A percentile compares a stretch with the other conserved stretches of the same genome.
phyloP scores from a whole-genome alignment of 2,888 invertebrate genomes.

The Drosophila neotestacea region DNA sequence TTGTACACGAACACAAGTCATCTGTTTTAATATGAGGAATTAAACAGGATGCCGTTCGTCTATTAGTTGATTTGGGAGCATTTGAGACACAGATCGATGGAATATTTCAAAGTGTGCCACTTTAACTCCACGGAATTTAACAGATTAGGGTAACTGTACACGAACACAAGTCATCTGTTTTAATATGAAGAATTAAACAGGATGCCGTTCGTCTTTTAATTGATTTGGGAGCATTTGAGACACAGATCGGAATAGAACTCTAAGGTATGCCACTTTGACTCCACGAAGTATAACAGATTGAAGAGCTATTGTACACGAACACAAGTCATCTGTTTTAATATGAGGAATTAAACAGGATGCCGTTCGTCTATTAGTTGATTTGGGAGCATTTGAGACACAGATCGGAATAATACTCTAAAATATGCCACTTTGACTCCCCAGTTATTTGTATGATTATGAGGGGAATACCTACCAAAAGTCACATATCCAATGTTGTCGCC shows the following conservation, averaged over 20 bases:
- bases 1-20: conserved; percentile 32
- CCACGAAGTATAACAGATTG: conserved; percentile 29
- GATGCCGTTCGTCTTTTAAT: conserved; percentile 50
- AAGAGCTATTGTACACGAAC: conserved; percentile 35
- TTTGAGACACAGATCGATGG: conserved; percentile 60
- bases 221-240: conserved; percentile 66
- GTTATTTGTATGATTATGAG: not conserved
- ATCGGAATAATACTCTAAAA: conserved; percentile 6
- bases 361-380: conserved; percentile 38
- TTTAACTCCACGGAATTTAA: conserved; percentile 55
- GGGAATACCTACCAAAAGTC: conserved; percentile 93
- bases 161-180: conserved; percentile 60
- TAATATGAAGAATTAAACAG: conserved; percentile 59
- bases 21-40: conserved; percentile 36
- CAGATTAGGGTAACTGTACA: conserved; percentile 16
- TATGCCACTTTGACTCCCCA: conserved; percentile 56
- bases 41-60: conserved; percentile 56
- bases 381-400: conserved; percentile 58
- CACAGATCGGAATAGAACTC: conserved; percentile 38
- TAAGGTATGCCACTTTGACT: conserved; percentile 65
- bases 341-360: conserved; percentile 59
- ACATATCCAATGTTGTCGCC: conserved; percentile 99
- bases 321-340: conserved; percentile 62
- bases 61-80: conserved; percentile 46
- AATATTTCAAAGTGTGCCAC: conserved; percentile 51